Base-by-base conservation (phyloP, 2,113 vertebrate genomes). In the Brevimyrus niger region DNA sequence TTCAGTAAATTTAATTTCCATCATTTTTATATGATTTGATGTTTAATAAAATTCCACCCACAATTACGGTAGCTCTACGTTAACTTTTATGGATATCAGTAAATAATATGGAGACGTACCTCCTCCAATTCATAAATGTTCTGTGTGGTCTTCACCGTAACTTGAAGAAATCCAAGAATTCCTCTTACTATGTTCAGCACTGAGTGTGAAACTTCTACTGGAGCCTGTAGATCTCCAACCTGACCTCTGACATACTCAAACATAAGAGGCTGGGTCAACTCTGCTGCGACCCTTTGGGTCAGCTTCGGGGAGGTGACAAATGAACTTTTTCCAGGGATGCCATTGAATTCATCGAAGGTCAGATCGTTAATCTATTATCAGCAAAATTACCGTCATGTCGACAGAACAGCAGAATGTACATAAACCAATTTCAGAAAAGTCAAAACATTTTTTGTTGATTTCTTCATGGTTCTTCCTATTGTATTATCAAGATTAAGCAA, bases 101-200 rank as follows among this genome's bases (percentile, higher is more conserved):
- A 19, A 80, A 80, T 65, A 65, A 38, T 69, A 31, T n/a, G 44
- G 87, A 11, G 55, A 46, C 4, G 15, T 87, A 95, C 96, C 95
- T 96, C 96, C 15, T 94, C 91, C 6, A 96, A 93, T 48, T 95
- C 92, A 83, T 96, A 96, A 88, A 95, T 53, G 23, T 4, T 92
- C 90, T 95, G 93, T 11, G 94, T 95, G 83, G 93, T 96, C 92
- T 96, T 96, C 48, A 96, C 90, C 42, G 95, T 96, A 55, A 95
- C 90, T 42, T 96, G 94, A 65, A 96, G 94, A 87, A 95, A 95
- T 23, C 90, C 90, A 69, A 96, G 93, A 6, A 96, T 94, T n/a
- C 95, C 96, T 87, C 95, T 95, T 55, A 95, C 92, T 19, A 96
- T 94, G 93, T 96, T 96, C 65, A 96, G 93, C n/a, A 93, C 89